Conservation (phyloP, 2,113 vertebrate genomes). For the Lynx canadensis region DNA sequence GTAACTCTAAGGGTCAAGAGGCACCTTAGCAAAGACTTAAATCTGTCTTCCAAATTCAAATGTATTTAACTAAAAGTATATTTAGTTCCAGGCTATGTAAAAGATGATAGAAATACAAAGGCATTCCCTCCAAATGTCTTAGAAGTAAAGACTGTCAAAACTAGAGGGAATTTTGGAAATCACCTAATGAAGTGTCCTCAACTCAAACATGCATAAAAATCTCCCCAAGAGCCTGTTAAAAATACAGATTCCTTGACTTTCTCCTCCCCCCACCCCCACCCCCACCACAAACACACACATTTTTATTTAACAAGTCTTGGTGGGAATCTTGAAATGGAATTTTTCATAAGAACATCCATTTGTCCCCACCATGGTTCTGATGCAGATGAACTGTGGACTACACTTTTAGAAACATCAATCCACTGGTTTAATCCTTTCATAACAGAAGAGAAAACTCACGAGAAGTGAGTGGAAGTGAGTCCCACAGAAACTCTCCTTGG, state of each 20-base stretch:
- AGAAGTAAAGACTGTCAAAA: slow-evolving; percentile 17
- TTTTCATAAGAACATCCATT: background rate
- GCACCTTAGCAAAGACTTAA: background rate
- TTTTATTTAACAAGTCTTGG: background rate
- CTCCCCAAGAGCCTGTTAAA: background rate
- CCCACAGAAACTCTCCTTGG: background rate
- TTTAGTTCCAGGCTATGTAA: background rate
- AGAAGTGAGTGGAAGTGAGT: background rate
- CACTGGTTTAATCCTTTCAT: background rate
- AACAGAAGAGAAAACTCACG: background rate
- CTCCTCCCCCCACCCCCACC: background rate
- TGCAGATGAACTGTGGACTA: background rate
- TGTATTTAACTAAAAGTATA: background rate
- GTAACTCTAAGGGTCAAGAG: slow-evolving; percentile 7
- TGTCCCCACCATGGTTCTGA: background rate
- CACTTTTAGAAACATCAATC: background rate
- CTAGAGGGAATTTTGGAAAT: background rate
- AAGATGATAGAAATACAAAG: slow-evolving; percentile 1
- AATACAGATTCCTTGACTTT: background rate
- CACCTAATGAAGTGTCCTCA: background rate
- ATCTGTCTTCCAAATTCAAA: slow-evolving; percentile 16
- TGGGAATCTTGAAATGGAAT: background rate
- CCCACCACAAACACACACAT: background rate
- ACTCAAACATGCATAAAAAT: background rate
- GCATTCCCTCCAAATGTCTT: background rate